phyloP scores from a whole-genome alignment of 2,888 invertebrate species.

The Philaethria dido region DNA sequence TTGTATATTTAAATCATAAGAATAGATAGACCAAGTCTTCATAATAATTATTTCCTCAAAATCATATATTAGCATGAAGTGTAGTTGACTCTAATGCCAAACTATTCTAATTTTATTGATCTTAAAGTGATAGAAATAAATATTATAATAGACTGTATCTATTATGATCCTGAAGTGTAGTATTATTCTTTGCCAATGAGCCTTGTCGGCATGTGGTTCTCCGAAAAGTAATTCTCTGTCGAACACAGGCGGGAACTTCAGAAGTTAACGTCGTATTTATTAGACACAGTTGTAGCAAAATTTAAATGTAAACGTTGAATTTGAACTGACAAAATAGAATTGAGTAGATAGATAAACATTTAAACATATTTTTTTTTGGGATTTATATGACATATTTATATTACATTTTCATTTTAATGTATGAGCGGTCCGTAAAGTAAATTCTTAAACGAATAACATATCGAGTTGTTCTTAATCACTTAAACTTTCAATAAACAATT shows the following conservation, averaged over 20 bases:
- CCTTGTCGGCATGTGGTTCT: slow-evolving; percentile 52
- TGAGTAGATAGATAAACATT: too few species aligned
- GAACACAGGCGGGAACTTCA: slow-evolving; percentile 47
- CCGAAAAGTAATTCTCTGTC: slow-evolving; percentile 60
- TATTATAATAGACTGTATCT: slow-evolving; percentile 20
- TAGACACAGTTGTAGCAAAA: slow-evolving; percentile 26
- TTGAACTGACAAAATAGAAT: too few species aligned
- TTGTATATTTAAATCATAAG: neutral
- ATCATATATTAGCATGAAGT: slow-evolving; percentile 56
- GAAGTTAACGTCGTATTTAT: slow-evolving; percentile 40
- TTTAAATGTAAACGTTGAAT: slow-evolving; percentile 18
- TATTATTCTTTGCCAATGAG: slow-evolving; percentile 25
- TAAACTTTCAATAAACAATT: too few species aligned
- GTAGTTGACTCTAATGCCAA: slow-evolving; percentile 32
- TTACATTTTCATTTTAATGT: too few species aligned
- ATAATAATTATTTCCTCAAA: slow-evolving; percentile 18
- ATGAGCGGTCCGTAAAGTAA: too few species aligned
- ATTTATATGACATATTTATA: too few species aligned
- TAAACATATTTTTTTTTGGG: too few species aligned
- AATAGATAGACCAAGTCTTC: neutral
- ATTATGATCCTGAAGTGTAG: neutral
- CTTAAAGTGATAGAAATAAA: slow-evolving; percentile 26
- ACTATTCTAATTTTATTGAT: slow-evolving; percentile 14
- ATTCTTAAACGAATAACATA: too few species aligned
- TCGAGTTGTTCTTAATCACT: too few species aligned